These are phyloP conservation scores for Rafetus swinhoei DNA, from an alignment of 2,113 vertebrate genomes.

Conservation along the genomic window DNA sequence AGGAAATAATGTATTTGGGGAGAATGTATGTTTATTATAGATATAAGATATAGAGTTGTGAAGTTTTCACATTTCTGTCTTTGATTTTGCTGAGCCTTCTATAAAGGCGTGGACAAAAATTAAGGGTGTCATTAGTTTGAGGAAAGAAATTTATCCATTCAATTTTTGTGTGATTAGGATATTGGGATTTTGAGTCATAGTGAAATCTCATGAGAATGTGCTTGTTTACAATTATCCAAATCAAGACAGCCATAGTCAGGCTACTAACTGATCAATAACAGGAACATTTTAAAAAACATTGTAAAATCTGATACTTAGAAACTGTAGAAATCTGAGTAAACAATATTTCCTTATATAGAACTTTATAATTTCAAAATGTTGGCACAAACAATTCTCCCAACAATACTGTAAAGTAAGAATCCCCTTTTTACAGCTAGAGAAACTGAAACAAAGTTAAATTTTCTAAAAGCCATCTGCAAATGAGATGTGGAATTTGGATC, in stretches of 20 bases:
- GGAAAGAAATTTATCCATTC: neutral
- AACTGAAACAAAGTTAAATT: neutral
- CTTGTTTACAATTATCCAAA: neutral
- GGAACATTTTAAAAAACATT: neutral
- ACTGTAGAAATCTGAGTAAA: neutral
- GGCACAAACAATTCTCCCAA: neutral
- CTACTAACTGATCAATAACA: neutral
- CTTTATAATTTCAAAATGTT: neutral
- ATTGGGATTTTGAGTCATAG: neutral
- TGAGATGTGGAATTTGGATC: neutral
- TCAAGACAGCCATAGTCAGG: neutral
- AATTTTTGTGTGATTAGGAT: neutral
- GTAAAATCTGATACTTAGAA: neutral
- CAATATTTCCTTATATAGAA: neutral
- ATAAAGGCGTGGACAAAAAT: neutral
- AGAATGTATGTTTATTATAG: neutral
- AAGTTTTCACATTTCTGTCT: neutral
- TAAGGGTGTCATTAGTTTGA: neutral
- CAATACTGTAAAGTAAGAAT: neutral
- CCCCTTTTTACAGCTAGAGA: neutral
- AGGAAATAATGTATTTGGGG: slow-evolving; percentile 13
- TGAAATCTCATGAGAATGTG: neutral
- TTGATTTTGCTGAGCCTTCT: neutral
- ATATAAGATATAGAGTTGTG: neutral
- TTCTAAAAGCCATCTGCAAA: neutral